These are phyloP conservation scores for Pelodytes ibericus DNA, from an alignment of 2,797 vertebrate genomes.

Conservation along the genomic window DNA sequence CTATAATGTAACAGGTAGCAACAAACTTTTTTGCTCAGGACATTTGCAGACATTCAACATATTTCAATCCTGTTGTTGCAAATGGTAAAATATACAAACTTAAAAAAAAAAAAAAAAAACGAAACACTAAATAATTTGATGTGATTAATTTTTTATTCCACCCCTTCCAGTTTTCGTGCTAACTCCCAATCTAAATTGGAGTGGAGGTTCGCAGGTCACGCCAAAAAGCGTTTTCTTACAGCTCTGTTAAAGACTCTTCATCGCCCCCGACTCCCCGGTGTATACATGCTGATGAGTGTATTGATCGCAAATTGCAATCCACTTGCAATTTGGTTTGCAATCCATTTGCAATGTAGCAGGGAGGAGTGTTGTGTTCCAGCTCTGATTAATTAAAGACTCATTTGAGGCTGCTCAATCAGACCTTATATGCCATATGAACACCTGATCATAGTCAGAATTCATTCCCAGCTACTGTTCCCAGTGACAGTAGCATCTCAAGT, in stretches of 20 bases:
- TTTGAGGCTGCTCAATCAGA: slow-evolving; percentile 7
- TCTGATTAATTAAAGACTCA: slow-evolving; percentile 17
- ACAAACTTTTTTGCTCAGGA: too few species aligned
- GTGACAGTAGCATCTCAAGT: slow-evolving; percentile 24
- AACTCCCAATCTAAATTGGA: too few species aligned
- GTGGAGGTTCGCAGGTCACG: background rate
- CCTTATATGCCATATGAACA: background rate
- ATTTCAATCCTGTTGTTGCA: too few species aligned
- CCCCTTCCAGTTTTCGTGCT: too few species aligned
- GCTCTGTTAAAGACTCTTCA: background rate
- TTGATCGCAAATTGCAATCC: slow-evolving; percentile 27
- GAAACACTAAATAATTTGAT: too few species aligned
- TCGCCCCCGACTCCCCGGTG: background rate
- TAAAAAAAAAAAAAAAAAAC: too few species aligned
- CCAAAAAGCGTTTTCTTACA: background rate
- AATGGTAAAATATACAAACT: too few species aligned
- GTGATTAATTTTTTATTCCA: too few species aligned
- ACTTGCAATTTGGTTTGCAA: slow-evolving; percentile 22
- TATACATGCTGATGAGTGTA: slow-evolving; percentile 21
- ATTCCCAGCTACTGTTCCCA: background rate
- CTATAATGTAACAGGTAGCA: too few species aligned
- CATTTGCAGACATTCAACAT: too few species aligned
- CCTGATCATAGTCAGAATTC: background rate
- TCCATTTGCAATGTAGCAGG: background rate
- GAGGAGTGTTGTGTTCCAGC: background rate